Percentiles rank a stretch among this genome's conserved stretches.
Conservation (phyloP, 2,797 vertebrate species). For the Nyctibius grandis region DNA sequence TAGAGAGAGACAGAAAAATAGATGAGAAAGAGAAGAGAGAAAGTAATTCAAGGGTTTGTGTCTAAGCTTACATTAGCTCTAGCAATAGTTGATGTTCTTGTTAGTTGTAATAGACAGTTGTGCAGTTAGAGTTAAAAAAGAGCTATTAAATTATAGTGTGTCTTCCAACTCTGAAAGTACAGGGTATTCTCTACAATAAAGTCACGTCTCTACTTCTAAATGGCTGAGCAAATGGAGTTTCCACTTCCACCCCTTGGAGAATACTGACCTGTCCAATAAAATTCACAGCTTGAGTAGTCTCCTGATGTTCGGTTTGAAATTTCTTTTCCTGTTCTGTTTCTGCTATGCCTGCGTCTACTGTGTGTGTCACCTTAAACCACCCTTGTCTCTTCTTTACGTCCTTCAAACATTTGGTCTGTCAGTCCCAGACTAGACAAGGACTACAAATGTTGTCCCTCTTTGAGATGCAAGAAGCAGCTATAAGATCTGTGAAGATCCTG, state of each 20-base stretch:
- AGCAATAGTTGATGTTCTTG: neutral
- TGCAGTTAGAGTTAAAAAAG: neutral
- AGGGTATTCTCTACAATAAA: neutral
- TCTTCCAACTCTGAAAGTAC: neutral
- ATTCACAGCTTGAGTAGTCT: neutral
- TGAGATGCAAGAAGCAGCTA: neutral
- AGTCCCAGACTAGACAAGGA: neutral
- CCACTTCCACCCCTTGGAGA: neutral
- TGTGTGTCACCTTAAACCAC: neutral
- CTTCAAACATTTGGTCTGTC: neutral
- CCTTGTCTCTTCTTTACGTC: neutral
- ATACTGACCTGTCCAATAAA: neutral
- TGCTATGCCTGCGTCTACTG: neutral
- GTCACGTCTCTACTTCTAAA: neutral
- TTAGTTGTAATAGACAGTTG: neutral
- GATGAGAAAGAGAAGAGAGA: neutral
- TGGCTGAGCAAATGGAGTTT: neutral
- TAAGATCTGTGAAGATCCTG: neutral
- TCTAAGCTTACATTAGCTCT: neutral
- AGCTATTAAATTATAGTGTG: neutral
- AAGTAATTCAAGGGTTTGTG: neutral
- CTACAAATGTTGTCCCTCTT: neutral
- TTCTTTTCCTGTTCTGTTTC: neutral
- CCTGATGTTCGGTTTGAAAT: neutral
- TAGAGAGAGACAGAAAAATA: neutral